Percentiles rank a stretch among this genome's conserved stretches.
Evolutionary conservation across 2,797 vertebrate species (phyloP).

Genomic region (Rhabdomys pumilio): DNA sequence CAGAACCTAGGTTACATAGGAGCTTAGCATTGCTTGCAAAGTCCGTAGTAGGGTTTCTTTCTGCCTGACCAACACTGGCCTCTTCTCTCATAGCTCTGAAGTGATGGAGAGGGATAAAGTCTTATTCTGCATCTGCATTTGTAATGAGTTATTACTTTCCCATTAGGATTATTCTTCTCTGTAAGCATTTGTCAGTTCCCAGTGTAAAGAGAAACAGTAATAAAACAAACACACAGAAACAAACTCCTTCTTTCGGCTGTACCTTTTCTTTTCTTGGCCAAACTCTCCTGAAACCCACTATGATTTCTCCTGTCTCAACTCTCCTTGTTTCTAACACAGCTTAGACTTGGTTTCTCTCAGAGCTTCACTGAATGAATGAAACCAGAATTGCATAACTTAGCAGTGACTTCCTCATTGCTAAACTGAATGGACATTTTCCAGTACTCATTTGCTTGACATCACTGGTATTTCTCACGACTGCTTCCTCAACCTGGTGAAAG

Average conservation of each 20-base stretch:
- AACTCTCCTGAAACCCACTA: background rate
- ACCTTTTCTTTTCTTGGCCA: background rate
- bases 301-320: background rate
- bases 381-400: background rate
- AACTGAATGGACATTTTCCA: background rate
- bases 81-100: background rate
- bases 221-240: background rate
- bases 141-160: background rate
- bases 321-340: background rate
- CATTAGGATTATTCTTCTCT: background rate
- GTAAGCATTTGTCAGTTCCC: background rate
- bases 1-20: background rate
- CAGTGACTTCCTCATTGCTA: background rate
- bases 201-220: background rate
- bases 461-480: background rate
- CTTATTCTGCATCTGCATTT: background rate
- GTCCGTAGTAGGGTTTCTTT: background rate
- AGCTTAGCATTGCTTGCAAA: background rate
- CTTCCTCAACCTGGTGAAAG: background rate
- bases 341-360: constrained; percentile 48
- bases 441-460: background rate
- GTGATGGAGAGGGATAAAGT: background rate
- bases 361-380: constrained; percentile 31
- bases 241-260: background rate
- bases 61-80: background rate